Conservation (phyloP, 2,113 vertebrate species). For the Paramormyrops kingsleyae region DNA sequence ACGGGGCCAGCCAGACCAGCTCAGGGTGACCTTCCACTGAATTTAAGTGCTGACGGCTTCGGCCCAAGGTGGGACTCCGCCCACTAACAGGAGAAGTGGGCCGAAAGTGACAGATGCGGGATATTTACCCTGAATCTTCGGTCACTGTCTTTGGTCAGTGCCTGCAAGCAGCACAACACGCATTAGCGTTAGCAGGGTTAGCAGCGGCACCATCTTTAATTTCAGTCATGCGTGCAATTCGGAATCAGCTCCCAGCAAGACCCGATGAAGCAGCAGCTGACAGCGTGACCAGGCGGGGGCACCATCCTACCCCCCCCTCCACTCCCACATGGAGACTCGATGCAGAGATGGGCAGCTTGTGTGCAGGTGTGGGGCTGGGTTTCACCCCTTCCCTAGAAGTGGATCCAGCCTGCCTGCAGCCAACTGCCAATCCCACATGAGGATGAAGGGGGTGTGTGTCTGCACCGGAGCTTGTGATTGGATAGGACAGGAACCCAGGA, state of each 20-base stretch:
- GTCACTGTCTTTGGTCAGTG: constrained; percentile 52
- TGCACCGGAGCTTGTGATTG: not conserved
- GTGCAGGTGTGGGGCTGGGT: not conserved
- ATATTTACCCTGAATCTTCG: constrained; percentile 53
- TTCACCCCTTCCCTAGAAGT: not conserved
- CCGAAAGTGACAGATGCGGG: not conserved
- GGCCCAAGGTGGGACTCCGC: not conserved
- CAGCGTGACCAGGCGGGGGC: not conserved
- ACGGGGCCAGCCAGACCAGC: not conserved
- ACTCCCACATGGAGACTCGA: not conserved
- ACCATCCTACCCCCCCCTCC: not conserved
- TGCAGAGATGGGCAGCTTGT: constrained; percentile 36
- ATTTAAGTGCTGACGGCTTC: not conserved
- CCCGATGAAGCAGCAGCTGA: constrained; percentile 5
- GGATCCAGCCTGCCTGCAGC: not conserved
- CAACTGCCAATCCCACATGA: not conserved
- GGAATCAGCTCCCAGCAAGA: constrained; percentile 12
- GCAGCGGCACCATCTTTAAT: not conserved
- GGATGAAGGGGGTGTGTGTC: not conserved
- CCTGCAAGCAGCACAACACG: constrained; percentile 56
- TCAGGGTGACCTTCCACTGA: not conserved
- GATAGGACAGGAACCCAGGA: not conserved
- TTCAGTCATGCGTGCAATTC: constrained; percentile 13
- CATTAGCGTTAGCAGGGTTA: constrained; percentile 8
- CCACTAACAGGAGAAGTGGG: not conserved